Base-by-base conservation (phyloP, 2,113 vertebrate species). In the Poecilia latipinna region DNA sequence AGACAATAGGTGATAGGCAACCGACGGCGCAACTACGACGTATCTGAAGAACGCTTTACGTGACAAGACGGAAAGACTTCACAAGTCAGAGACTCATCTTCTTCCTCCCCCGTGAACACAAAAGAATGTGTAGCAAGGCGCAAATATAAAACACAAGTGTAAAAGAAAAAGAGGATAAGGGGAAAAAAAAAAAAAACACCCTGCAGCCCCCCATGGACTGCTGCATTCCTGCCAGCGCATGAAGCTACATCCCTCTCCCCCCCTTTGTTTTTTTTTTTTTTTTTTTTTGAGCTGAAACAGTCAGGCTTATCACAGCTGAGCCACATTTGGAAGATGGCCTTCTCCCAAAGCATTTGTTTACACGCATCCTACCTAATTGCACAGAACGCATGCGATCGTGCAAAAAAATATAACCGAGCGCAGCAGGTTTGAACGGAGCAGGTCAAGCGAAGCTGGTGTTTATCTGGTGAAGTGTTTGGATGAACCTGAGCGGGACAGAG, bases 141-240 rank as follows among this genome's bases (percentile, higher is more conserved):
- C 86, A 94, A 94, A 94, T 94, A 92, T 86, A 84, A 94, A 94
- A 93, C 93, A 94, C 89, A 91, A 94, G 92, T 93, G 92, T 91
- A 37, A 10, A 37, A 37, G 35, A 37, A 77, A 42, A 73, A 62
- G 31, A 70, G 60, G 77, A 35, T 74, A 7, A 37, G 10, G 61
- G 32, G 31, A 22, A 61, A 19, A 33, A 71, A 42, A 22, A 61
- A 19, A 33, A 71, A 42, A 42, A 82, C 66, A 48, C 29, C 39
- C 61, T 77, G n/a, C 72, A 82, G 80, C 51, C 90, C 90, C 92
- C 89, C 91, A 88, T 87, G 90, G 92, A 91, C 86, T 57, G 37
- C 70, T 78, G 79, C 77, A 65, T 68, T 73, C 66, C 69, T 70
- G 88, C 90, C 90, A 91, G 74, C 70, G 32, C 83, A 77, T 84